A percentile compares a stretch with the other conserved stretches of the same genome.
These are phyloP conservation scores for Pseudachorutes palmiensis DNA, from an alignment of 1,140 invertebrate species.

Conservation along the genomic window DNA sequence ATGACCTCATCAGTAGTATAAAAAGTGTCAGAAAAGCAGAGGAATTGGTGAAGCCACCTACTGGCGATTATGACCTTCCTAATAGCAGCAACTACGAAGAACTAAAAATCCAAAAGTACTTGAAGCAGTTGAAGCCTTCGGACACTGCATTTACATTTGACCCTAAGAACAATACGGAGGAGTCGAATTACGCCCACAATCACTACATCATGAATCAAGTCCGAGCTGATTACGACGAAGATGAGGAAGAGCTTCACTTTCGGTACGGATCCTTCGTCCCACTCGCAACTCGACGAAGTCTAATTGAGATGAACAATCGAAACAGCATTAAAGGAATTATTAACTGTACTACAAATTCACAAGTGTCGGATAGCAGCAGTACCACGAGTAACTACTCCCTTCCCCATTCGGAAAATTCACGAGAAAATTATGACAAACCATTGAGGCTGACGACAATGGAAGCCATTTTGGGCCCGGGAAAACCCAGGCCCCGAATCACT, in stretches of 20 bases:
- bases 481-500: background rate
- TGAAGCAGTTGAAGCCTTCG: conserved; percentile 30
- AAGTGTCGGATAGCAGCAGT: conserved; percentile 30
- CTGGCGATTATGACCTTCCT: no score
- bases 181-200: conserved; percentile 5
- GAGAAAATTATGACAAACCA: conserved; percentile 4
- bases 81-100: conserved; percentile 33
- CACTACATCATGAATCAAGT: background rate
- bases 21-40: background rate
- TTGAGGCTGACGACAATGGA: conserved; percentile 22
- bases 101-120: conserved; percentile 36
- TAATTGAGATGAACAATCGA: conserved; percentile 38
- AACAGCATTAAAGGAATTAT: conserved; percentile 23
- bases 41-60: background rate
- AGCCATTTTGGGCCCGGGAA: conserved; percentile 9
- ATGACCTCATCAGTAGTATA: background rate
- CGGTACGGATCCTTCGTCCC: conserved; percentile 36
- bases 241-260: conserved; percentile 12
- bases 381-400: conserved; percentile 34
- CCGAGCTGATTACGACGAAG: conserved; percentile 1
- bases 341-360: background rate
- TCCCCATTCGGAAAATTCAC: conserved; percentile 26
- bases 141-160: background rate
- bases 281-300: conserved; percentile 29
- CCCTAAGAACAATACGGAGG: background rate